Conservation (phyloP, 2,888 invertebrate species). For the Mayetiola destructor region DNA sequence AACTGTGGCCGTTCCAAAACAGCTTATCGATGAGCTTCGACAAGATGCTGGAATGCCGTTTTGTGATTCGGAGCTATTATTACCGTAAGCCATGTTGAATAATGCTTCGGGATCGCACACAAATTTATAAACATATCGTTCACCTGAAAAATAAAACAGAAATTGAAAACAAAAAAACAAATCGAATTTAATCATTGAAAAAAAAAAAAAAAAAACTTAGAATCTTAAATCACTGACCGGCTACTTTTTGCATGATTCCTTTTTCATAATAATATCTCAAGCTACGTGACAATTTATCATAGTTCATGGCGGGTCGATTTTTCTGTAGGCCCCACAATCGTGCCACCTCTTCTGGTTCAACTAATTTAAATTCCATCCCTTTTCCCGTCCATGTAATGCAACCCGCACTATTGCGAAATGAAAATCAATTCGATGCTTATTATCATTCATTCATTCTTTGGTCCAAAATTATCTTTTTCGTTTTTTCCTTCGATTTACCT, state of each 20-base stretch:
- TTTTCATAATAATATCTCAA: slow-evolving; percentile 95
- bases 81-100: slow-evolving; percentile 63
- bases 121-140: slow-evolving; percentile 92
- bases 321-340: slow-evolving; percentile 92
- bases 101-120: slow-evolving; percentile 88
- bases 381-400: slow-evolving; percentile 92
- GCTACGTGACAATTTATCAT: slow-evolving; percentile 86
- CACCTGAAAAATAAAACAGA: slow-evolving; percentile 43
- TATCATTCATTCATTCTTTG: not conserved
- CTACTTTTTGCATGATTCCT: slow-evolving; percentile 97
- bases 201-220: not conserved
- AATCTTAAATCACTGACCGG: slow-evolving; percentile 39
- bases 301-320: slow-evolving; percentile 94
- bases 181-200: not conserved
- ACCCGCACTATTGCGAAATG: slow-evolving; percentile 43
- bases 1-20: too few species aligned
- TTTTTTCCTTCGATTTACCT: slow-evolving; percentile 26
- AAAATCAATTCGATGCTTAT: not conserved
- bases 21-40: too few species aligned
- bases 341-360: slow-evolving; percentile 93
- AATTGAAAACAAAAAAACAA: not conserved
- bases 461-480: slow-evolving; percentile 16
- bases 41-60: not conserved
- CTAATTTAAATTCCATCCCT: slow-evolving; percentile 88
- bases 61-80: slow-evolving; percentile 24